A percentile compares a stretch with the other conserved stretches of the same genome.
Evolutionary conservation across 2,888 invertebrate genomes (phyloP).

Genomic region (Cataglyphis cursor): DNA sequence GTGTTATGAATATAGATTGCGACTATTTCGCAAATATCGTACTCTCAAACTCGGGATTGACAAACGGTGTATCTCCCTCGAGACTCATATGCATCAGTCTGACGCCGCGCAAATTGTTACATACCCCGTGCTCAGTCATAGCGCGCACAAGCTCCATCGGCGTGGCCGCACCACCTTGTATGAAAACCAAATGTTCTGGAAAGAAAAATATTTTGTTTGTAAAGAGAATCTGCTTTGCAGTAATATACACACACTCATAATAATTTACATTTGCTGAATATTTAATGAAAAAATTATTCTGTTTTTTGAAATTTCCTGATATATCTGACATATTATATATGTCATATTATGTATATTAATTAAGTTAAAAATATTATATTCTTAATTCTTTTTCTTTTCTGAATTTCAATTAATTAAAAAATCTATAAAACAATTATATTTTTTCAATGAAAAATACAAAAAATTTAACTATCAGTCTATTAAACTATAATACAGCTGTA

Average conservation of each 20-base stretch:
- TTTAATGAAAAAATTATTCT: not conserved
- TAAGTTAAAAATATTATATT: not conserved
- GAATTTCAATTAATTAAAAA: not conserved
- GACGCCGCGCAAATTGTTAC: conserved; percentile 87
- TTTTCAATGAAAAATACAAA: not conserved
- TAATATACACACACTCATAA: not conserved
- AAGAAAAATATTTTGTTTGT: not conserved
- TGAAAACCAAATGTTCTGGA: conserved; percentile 88
- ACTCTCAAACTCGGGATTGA: conserved; percentile 88
- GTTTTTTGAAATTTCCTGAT: not conserved
- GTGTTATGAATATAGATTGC: not conserved
- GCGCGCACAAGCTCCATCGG: conserved; percentile 88
- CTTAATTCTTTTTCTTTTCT: not conserved
- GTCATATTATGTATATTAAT: not conserved
- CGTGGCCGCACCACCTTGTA: conserved; percentile 90
- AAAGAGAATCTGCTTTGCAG: not conserved
- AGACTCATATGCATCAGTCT: conserved; percentile 89
- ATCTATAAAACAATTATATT: not conserved
- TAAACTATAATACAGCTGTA: not conserved
- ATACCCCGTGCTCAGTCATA: conserved; percentile 88
- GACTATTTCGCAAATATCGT: conserved; percentile 46
- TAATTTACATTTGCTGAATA: not conserved
- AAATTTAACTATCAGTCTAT: not conserved
- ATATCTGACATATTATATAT: not conserved
- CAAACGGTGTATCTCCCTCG: conserved; percentile 88